Evolutionary conservation across 1,140 invertebrate species (phyloP).

Genomic region (Nasonia longicornis): DNA sequence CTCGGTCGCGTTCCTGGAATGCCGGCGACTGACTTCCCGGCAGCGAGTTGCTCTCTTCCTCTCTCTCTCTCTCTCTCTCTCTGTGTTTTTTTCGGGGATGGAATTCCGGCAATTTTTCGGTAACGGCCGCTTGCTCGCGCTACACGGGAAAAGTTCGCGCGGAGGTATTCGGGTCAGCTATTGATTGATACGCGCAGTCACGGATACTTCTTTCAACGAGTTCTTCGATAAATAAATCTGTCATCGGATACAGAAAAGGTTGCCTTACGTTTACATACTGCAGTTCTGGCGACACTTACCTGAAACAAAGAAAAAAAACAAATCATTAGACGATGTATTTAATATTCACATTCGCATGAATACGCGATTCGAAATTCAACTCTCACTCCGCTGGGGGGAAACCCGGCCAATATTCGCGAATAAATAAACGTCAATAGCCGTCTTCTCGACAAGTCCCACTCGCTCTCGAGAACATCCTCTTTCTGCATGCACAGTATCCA

Average conservation of each 20-base stretch:
- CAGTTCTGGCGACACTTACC: not conserved
- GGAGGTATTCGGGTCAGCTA: not conserved
- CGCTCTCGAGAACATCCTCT: not conserved
- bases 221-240: not conserved
- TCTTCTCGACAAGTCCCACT: not conserved
- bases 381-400: not conserved
- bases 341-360: not conserved
- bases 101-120: not conserved
- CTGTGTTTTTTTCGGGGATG: not conserved
- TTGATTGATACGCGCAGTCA: not conserved
- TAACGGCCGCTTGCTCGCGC: not conserved
- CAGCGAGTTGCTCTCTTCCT: not conserved
- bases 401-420: not conserved
- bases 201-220: not conserved
- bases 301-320: not conserved
- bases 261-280: too few species aligned
- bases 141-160: not conserved
- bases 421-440: conserved; percentile 17
- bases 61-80: not conserved
- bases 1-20: not conserved
- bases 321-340: not conserved
- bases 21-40: not conserved
- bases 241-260: not conserved
- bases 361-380: not conserved
- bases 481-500: not conserved